Conservation (phyloP, 2,888 invertebrate species). For the Eupithecia vulgata region DNA sequence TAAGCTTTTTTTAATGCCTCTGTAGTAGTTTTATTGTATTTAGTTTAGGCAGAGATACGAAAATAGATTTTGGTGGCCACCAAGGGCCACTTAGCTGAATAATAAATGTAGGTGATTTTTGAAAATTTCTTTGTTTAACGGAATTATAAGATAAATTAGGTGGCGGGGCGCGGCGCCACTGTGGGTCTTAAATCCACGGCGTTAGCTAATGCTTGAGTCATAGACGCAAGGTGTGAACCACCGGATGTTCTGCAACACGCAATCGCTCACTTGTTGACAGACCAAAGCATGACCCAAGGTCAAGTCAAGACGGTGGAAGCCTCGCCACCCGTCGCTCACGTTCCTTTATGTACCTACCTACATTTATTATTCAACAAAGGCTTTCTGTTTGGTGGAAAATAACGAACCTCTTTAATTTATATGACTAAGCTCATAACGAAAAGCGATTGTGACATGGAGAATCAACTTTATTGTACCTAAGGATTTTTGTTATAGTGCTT, state of each 20-base stretch:
- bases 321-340: conserved; percentile 17
- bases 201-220: conserved; percentile 8
- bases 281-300: conserved; percentile 45
- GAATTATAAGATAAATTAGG: too few relatives aligned
- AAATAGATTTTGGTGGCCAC: too few relatives aligned
- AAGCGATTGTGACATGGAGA: not conserved
- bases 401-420: not conserved
- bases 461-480: too few relatives aligned
- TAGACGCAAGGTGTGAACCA: not conserved
- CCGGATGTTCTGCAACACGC: conserved; percentile 39
- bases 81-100: too few relatives aligned
- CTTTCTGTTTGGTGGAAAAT: conserved; percentile 11
- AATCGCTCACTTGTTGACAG: conserved; percentile 55
- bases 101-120: too few relatives aligned
- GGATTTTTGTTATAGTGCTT: too few relatives aligned
- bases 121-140: too few relatives aligned
- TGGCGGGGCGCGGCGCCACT: too few relatives aligned
- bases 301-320: conserved; percentile 44
- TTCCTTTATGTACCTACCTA: not conserved
- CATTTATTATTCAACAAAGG: conserved; percentile 18
- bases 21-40: too few relatives aligned
- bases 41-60: too few relatives aligned
- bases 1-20: too few relatives aligned
- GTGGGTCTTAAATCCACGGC: not conserved
- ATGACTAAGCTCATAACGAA: not conserved